phyloP scores from a whole-genome alignment of 2,797 vertebrate species.

The Brachyrhaphis roseni region DNA sequence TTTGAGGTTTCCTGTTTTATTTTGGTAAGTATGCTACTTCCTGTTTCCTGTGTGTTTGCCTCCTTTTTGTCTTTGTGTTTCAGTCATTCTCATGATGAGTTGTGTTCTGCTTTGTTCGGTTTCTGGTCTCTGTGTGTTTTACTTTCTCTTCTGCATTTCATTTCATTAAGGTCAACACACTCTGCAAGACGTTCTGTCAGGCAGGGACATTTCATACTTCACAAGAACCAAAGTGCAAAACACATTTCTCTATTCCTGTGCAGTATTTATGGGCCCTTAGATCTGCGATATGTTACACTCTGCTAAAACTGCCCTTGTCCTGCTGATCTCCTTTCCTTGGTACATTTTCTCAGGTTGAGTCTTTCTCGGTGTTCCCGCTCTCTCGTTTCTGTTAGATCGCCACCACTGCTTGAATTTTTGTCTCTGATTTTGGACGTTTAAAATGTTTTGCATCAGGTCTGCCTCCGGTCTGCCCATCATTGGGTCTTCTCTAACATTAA shows the following conservation, averaged over 20 bases:
- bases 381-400: neutral
- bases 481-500: neutral
- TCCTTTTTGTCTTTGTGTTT: neutral
- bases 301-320: neutral
- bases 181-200: neutral
- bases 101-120: too few relatives aligned
- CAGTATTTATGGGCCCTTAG: neutral
- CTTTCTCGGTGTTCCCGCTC: neutral
- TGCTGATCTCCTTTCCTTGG: neutral
- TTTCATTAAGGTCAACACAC: neutral
- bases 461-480: neutral
- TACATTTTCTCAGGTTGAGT: too few relatives aligned
- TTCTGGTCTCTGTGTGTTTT: neutral
- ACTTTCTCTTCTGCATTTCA: neutral
- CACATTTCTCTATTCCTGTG: neutral
- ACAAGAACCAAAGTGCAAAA: neutral
- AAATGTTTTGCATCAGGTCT: neutral
- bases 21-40: neutral
- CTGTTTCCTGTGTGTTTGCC: neutral
- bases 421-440: neutral
- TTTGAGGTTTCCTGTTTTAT: neutral
- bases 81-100: neutral
- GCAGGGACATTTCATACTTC: neutral
- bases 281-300: neutral
- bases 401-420: neutral